A percentile compares a stretch with the other conserved stretches of the same genome.
Evolutionary conservation across 2,888 invertebrate genomes (phyloP).

Genomic region (Lamproptera curius): DNA sequence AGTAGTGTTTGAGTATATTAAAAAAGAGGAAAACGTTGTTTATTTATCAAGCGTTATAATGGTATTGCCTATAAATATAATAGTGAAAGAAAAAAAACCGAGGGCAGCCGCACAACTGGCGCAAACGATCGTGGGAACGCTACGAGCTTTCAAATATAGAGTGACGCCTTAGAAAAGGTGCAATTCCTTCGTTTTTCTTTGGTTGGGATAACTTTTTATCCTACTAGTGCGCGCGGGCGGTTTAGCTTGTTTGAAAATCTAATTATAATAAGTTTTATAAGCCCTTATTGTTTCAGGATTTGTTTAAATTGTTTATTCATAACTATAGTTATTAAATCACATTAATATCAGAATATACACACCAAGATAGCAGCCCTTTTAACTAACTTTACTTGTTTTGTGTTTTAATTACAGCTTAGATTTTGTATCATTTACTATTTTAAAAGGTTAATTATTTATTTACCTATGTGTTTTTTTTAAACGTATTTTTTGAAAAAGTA

Average conservation of each 20-base stretch:
- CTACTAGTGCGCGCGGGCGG: conserved; percentile 34
- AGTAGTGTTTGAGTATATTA: not conserved
- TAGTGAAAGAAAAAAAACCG: conserved; percentile 50
- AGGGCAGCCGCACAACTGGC: conserved; percentile 74
- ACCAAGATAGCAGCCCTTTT: too few species aligned
- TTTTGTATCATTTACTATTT: too few species aligned
- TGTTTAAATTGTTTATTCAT: too few species aligned
- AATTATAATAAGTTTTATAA: conserved; percentile 1
- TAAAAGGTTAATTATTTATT: too few species aligned
- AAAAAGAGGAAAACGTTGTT: conserved; percentile 15
- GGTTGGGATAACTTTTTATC: conserved; percentile 52
- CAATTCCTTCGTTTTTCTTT: conserved; percentile 65
- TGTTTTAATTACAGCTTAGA: too few species aligned
- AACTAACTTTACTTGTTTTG: too few species aligned
- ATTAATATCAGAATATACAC: too few species aligned
- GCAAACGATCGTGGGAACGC: conserved; percentile 76
- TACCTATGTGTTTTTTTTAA: too few species aligned
- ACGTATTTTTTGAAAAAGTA: too few species aligned
- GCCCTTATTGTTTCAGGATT: too few species aligned
- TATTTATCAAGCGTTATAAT: conserved; percentile 21
- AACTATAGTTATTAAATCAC: too few species aligned
- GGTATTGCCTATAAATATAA: conserved; percentile 36
- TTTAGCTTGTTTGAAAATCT: not conserved
- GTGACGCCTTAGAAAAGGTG: conserved; percentile 75
- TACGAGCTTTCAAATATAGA: conserved; percentile 68